Conservation (phyloP, 2,797 vertebrate species). For the Acanthurus lineatus region DNA sequence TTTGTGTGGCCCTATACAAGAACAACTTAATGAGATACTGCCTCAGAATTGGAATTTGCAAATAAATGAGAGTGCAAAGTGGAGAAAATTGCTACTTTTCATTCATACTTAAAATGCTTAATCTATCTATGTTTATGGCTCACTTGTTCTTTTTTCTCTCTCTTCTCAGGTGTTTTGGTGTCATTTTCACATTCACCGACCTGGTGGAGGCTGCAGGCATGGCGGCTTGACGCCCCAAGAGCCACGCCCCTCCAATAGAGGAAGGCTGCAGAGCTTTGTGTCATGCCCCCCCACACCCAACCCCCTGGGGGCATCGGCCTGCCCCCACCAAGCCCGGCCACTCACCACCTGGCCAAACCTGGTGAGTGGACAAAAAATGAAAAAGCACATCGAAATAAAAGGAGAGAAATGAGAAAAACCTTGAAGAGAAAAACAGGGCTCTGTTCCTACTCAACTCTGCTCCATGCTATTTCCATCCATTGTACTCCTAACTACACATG, state of each 20-base stretch:
- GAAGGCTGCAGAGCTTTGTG: conserved; percentile 71
- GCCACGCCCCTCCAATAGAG: conserved; percentile 66
- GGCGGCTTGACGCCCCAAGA: conserved; percentile 69
- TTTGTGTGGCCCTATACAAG: conserved; percentile 2
- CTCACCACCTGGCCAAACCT: conserved; percentile 63
- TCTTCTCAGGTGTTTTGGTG: conserved; percentile 61
- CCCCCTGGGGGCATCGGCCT: conserved; percentile 71
- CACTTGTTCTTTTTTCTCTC: conserved; percentile 21
- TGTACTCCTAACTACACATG: background rate
- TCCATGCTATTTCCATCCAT: conserved; percentile 44
- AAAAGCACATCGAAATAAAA: background rate
- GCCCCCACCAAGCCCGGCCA: conserved; percentile 41
- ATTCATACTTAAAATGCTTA: background rate
- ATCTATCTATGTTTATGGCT: background rate
- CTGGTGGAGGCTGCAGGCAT: conserved; percentile 70
- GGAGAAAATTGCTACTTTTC: background rate
- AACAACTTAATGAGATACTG: background rate
- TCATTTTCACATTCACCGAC: conserved; percentile 37
- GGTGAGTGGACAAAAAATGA: conserved; percentile 73
- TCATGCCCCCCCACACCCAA: conserved; percentile 78
- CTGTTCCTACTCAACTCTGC: conserved; percentile 23
- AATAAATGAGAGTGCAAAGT: background rate
- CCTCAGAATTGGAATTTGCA: conserved; percentile 6
- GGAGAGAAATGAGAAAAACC: background rate
- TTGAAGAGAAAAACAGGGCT: background rate